Conservation (phyloP, 2,797 vertebrate genomes). For the Botia kubotai region DNA sequence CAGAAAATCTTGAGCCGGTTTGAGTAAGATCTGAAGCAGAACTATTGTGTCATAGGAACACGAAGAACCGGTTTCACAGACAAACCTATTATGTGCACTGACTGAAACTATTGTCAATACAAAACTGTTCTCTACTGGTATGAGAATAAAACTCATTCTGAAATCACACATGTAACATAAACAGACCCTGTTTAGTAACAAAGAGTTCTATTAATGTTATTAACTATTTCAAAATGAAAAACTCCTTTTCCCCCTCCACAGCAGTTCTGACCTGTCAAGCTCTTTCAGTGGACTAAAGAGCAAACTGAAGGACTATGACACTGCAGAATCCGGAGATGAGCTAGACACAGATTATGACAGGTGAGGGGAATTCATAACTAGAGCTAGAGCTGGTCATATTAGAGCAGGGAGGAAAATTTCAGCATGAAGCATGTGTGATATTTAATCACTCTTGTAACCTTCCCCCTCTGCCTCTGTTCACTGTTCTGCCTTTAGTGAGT, state of each 20-base stretch:
- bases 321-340: slow-evolving; percentile 86
- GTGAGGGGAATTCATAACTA: slow-evolving; percentile 68
- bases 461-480: not conserved
- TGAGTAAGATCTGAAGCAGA: not conserved
- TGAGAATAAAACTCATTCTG: not conserved
- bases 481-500: slow-evolving; percentile 69
- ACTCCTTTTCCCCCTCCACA: not conserved
- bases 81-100: not conserved
- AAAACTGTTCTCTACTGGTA: not conserved
- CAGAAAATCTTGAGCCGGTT: slow-evolving; percentile 32
- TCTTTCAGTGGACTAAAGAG: slow-evolving; percentile 59
- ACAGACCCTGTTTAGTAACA: not conserved
- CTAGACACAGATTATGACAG: slow-evolving; percentile 81
- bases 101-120: slow-evolving; percentile 4
- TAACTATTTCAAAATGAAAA: not conserved
- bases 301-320: slow-evolving; percentile 77
- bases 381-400: not conserved
- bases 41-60: slow-evolving; percentile 40
- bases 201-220: not conserved
- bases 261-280: slow-evolving; percentile 53
- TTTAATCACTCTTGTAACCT: not conserved
- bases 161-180: not conserved
- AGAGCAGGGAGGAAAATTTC: not conserved
- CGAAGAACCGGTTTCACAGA: slow-evolving; percentile 43
- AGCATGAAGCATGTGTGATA: not conserved